Conservation (phyloP, 2,888 invertebrate genomes). For the Diadegma fenestrale region DNA sequence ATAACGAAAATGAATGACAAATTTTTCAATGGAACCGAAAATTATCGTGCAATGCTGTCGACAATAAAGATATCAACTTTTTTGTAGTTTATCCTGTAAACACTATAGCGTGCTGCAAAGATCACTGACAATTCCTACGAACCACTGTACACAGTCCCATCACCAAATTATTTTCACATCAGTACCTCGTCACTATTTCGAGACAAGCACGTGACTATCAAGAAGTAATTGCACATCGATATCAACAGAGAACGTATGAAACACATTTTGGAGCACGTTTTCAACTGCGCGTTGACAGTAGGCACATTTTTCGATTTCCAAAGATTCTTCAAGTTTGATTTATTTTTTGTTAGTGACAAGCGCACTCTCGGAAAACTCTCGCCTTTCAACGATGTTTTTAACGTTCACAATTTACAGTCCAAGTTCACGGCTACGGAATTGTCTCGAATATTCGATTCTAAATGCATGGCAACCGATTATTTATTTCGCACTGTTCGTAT, state of each 20-base stretch:
- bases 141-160: slow-evolving; percentile 15
- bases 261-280: slow-evolving; percentile 71
- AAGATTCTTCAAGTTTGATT: neutral
- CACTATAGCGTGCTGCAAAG: slow-evolving; percentile 7
- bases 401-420: neutral
- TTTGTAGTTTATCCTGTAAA: slow-evolving; percentile 7
- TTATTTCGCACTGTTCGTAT: neutral
- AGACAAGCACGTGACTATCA: slow-evolving; percentile 41
- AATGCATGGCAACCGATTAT: neutral
- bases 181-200: slow-evolving; percentile 23
- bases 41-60: too few relatives aligned
- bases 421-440: neutral
- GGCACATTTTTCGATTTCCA: neutral
- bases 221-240: slow-evolving; percentile 77
- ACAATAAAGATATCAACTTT: neutral
- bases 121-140: neutral
- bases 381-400: neutral
- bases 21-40: neutral
- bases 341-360: neutral
- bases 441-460: neutral
- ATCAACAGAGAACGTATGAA: slow-evolving; percentile 75
- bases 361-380: slow-evolving; percentile 15
- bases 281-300: slow-evolving; percentile 4
- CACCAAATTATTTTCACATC: slow-evolving; percentile 14
- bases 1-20: neutral